Percentiles rank a stretch among this genome's conserved stretches.
These are phyloP conservation scores for Dexiosoma caninum DNA, from an alignment of 2,888 invertebrate genomes.

Conservation along the genomic window DNA sequence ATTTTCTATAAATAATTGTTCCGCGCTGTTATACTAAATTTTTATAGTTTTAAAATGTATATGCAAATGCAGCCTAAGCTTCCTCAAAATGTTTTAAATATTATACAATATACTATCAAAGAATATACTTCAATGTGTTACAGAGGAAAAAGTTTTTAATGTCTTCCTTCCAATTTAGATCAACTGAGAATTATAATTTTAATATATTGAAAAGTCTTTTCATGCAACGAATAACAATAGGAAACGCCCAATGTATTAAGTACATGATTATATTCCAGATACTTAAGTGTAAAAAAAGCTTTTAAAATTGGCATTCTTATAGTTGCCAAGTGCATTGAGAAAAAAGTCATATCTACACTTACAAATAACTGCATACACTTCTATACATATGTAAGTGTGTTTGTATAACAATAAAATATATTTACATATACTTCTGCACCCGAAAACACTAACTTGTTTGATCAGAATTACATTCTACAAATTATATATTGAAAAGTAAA, in stretches of 20 bases:
- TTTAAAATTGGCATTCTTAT: conserved; percentile 36
- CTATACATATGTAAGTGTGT: not conserved
- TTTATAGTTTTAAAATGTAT: too few species aligned
- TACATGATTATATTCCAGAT: conserved; percentile 2
- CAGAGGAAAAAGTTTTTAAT: too few species aligned
- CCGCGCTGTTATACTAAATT: too few species aligned
- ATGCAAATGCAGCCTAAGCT: too few species aligned
- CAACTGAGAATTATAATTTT: not conserved
- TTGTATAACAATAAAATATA: too few species aligned
- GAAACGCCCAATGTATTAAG: conserved; percentile 18
- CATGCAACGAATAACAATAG: not conserved
- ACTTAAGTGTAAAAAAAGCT: conserved; percentile 42
- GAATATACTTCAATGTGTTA: too few species aligned
- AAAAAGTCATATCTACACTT: conserved; percentile 1
- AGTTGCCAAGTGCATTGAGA: conserved; percentile 37
- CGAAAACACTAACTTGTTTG: conserved; percentile 38
- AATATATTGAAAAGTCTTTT: not conserved
- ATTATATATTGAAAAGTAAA: conserved; percentile 40
- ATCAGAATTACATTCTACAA: conserved; percentile 49
- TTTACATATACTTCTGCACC: too few species aligned
- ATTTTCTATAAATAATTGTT: too few species aligned
- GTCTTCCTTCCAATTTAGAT: too few species aligned
- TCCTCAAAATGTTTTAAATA: too few species aligned
- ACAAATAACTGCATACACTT: not conserved
- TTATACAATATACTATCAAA: too few species aligned